phyloP scores from a whole-genome alignment of 64 coral and sea anemone species.

The Trachythela sp. region DNA sequence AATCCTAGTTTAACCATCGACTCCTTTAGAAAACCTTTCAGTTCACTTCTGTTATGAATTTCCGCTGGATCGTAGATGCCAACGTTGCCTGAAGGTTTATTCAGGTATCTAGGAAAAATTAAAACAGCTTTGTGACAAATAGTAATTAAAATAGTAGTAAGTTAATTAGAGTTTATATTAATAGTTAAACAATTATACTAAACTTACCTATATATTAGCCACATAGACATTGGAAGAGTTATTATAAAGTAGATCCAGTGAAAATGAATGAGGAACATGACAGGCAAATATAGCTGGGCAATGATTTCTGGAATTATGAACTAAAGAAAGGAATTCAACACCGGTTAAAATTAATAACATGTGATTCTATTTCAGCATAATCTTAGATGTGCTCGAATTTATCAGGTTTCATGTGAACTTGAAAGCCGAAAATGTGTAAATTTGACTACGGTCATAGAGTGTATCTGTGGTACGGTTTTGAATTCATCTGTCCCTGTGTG shows the following conservation, averaged over 20 bases:
- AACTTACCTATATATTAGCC: conserved; percentile 89
- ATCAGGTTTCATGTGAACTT: too few species aligned
- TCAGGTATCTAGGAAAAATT: conserved; percentile 63
- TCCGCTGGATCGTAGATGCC: conserved; percentile 95
- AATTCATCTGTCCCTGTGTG: too few species aligned
- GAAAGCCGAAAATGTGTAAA: too few species aligned
- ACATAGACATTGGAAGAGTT: conserved; percentile 65
- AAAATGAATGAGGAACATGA: conserved; percentile 65
- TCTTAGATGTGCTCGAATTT: neutral
- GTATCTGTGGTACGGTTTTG: too few species aligned
- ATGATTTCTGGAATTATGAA: conserved; percentile 91
- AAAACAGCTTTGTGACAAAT: neutral
- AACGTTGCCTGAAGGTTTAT: conserved; percentile 85
- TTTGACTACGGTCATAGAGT: too few species aligned
- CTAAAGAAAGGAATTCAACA: conserved; percentile 31
- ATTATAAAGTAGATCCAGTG: conserved; percentile 88
- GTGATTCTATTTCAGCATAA: neutral
- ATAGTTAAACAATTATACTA: too few species aligned
- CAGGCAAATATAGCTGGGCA: conserved; percentile 67
- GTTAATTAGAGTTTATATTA: too few species aligned
- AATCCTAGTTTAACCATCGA: conserved; percentile 94
- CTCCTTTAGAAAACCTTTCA: conserved; percentile 84
- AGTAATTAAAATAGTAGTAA: neutral
- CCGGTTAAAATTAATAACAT: neutral
- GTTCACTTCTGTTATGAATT: conserved; percentile 91